A percentile compares a stretch with the other conserved stretches of the same genome.
These are phyloP conservation scores for Bufotes viridis DNA, from an alignment of 2,797 vertebrate genomes.

Conservation along the genomic window DNA sequence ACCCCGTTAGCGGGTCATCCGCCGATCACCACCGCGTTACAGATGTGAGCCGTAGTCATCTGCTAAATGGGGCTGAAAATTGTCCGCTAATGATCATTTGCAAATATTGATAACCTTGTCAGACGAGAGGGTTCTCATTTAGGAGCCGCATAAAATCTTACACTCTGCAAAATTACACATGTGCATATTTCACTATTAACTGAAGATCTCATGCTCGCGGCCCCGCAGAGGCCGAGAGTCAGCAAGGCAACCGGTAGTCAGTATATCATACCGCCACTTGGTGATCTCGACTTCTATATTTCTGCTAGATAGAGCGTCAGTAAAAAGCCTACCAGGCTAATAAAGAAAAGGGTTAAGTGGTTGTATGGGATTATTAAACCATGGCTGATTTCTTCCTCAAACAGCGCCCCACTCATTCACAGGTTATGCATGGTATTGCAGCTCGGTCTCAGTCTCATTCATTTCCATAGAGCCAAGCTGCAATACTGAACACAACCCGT, in stretches of 20 bases:
- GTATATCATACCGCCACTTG: neutral
- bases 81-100: conserved; percentile 57
- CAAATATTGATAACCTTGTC: conserved; percentile 61
- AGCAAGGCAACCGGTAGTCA: neutral
- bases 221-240: neutral
- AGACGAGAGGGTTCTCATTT: conserved; percentile 41
- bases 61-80: conserved; percentile 60
- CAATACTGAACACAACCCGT: too few species aligned
- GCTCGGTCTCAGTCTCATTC: too few species aligned
- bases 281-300: neutral
- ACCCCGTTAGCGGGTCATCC: conserved; percentile 50
- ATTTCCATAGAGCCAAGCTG: too few species aligned
- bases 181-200: conserved; percentile 1
- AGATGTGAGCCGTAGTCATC: conserved; percentile 47
- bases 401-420: too few species aligned
- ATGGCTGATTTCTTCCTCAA: too few species aligned
- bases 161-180: conserved; percentile 6
- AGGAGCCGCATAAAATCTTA: conserved; percentile 22
- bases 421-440: too few species aligned
- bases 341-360: too few species aligned
- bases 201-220: neutral
- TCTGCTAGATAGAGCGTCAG: neutral
- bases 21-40: conserved; percentile 45
- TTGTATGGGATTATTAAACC: too few species aligned
- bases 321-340: neutral